These are phyloP conservation scores for Pseudobourletiella spinata DNA, from an alignment of 1,140 invertebrate species.

Conservation along the genomic window DNA sequence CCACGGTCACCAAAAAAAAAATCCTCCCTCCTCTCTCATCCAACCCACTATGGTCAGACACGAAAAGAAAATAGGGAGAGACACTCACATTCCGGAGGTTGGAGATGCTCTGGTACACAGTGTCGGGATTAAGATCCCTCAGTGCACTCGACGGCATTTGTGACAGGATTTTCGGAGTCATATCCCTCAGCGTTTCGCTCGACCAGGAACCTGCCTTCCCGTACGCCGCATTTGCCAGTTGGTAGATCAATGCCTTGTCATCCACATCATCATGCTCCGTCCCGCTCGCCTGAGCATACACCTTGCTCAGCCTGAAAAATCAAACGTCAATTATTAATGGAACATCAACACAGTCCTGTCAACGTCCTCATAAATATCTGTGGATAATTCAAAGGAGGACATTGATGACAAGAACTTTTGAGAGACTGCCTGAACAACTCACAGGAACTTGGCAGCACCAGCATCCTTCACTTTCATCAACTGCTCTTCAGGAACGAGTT, in stretches of 20 bases:
- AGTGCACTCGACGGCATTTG: conserved; percentile 15
- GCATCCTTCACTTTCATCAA: conserved; percentile 29
- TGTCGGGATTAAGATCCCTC: conserved; percentile 10
- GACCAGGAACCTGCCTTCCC: conserved; percentile 19
- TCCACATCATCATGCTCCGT: conserved; percentile 18
- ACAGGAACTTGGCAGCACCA: conserved; percentile 22
- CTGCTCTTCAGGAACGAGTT: conserved; percentile 30
- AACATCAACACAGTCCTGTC: too few relatives aligned
- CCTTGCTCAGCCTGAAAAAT: not conserved
- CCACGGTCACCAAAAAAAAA: too few relatives aligned
- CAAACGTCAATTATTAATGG: too few relatives aligned
- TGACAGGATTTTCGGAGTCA: not conserved
- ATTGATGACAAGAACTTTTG: too few relatives aligned
- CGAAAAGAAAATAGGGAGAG: too few relatives aligned
- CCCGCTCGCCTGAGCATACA: not conserved
- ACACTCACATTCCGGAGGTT: conserved; percentile 10
- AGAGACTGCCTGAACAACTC: too few relatives aligned
- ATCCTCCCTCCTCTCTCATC: too few relatives aligned
- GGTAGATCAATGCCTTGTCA: conserved; percentile 32
- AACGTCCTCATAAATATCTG: too few relatives aligned
- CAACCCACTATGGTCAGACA: too few relatives aligned
- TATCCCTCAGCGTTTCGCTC: not conserved
- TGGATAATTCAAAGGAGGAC: too few relatives aligned
- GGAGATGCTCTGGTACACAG: not conserved
- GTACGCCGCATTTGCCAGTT: conserved; percentile 14